phyloP scores from a whole-genome alignment of 2,797 vertebrate species.

The Apogon hyalosoma region DNA sequence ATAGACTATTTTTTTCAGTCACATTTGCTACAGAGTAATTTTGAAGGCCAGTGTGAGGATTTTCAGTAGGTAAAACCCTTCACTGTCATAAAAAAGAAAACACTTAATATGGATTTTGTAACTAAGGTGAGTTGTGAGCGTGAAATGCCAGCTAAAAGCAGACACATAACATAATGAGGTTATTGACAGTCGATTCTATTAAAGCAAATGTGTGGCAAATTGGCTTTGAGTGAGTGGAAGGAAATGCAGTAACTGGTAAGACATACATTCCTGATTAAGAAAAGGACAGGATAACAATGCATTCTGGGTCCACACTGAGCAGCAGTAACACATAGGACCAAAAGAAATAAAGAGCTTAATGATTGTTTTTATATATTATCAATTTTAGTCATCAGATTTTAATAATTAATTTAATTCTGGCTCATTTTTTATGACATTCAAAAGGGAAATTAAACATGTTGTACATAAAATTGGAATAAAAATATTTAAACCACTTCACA shows the following conservation, averaged over 20 bases:
- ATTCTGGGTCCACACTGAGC: not conserved
- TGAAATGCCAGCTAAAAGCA: not conserved
- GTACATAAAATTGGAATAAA: too few species aligned
- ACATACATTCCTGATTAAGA: conserved; percentile 12
- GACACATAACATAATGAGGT: not conserved
- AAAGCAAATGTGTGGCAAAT: conserved; percentile 30
- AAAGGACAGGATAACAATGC: not conserved
- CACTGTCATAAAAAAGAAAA: not conserved
- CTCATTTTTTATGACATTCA: too few species aligned
- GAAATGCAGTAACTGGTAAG: conserved; percentile 43
- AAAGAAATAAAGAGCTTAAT: not conserved
- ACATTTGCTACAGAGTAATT: too few species aligned
- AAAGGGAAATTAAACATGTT: too few species aligned
- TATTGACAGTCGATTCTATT: conserved; percentile 19
- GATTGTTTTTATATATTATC: too few species aligned
- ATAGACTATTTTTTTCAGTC: too few species aligned
- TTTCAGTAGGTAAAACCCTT: not conserved
- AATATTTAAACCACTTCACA: too few species aligned
- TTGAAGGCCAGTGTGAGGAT: too few species aligned
- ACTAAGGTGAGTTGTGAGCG: not conserved
- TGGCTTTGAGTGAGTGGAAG: conserved; percentile 15
- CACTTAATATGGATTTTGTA: not conserved
- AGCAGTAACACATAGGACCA: too few species aligned
- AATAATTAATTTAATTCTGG: too few species aligned
- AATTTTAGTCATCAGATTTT: too few species aligned